phyloP scores from a whole-genome alignment of 2,888 invertebrate genomes.

The Limnephilus lunatus region DNA sequence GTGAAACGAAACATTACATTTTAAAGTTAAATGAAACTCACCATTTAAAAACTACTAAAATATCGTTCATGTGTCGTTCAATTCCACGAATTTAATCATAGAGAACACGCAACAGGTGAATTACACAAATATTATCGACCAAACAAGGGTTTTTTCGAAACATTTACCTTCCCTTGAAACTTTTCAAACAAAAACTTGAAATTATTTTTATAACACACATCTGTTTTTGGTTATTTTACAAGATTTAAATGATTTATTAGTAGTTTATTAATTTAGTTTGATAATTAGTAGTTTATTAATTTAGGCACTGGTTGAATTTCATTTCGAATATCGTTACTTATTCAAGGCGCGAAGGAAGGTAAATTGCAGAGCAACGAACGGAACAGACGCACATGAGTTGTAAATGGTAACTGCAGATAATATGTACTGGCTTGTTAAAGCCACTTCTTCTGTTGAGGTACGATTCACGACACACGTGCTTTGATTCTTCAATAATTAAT shows the following conservation, averaged over 20 bases:
- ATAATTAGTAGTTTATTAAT: not conserved
- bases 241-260: not conserved
- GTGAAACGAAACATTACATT: too few relatives aligned
- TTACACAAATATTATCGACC: not conserved
- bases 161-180: not conserved
- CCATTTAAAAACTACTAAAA: not conserved
- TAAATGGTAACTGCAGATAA: not conserved
- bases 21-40: not conserved
- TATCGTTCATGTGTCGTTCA: not conserved
- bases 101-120: not conserved
- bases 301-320: not conserved
- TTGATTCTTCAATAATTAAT: not conserved
- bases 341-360: not conserved
- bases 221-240: not conserved
- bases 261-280: not conserved
- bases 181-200: not conserved
- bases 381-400: not conserved
- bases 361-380: not conserved
- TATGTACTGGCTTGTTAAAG: not conserved
- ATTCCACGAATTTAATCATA: not conserved
- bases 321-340: not conserved
- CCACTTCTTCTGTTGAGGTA: not conserved
- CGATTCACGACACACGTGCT: not conserved
- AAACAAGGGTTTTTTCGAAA: not conserved
- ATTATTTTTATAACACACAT: not conserved